A percentile compares a stretch with the other conserved stretches of the same genome.
These are phyloP conservation scores for Microtus oregoni DNA, from an alignment of 2,113 vertebrate genomes.

Conservation along the genomic window DNA sequence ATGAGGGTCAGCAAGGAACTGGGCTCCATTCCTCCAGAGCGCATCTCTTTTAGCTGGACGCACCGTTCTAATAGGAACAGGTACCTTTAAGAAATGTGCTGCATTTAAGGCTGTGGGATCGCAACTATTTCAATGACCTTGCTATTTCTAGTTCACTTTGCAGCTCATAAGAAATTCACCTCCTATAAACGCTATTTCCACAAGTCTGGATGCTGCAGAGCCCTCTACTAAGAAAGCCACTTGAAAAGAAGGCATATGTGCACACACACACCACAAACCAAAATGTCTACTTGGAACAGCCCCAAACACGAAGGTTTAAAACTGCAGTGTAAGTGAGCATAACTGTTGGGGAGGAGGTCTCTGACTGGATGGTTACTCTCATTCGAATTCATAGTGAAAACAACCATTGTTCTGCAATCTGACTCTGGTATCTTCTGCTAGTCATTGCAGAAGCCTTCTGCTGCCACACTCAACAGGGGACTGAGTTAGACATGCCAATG, in stretches of 20 bases:
- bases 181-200: constrained; percentile 1
- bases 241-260: neutral
- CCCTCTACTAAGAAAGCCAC: neutral
- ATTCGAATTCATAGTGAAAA: neutral
- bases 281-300: neutral
- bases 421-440: neutral
- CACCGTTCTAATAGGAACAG: neutral
- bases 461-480: neutral
- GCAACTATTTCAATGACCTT: neutral
- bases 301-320: neutral
- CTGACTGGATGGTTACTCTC: neutral
- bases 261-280: neutral
- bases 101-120: neutral
- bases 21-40: neutral
- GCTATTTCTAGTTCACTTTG: neutral
- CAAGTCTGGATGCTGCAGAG: neutral
- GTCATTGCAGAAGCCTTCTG: neutral
- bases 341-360: neutral
- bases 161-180: neutral
- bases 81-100: neutral
- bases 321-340: neutral
- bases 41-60: neutral
- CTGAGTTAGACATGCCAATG: neutral
- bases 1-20: neutral
- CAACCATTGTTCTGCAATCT: neutral